Base-by-base conservation (phyloP, 2,888 invertebrate species). In the Eupeodes luniger region DNA sequence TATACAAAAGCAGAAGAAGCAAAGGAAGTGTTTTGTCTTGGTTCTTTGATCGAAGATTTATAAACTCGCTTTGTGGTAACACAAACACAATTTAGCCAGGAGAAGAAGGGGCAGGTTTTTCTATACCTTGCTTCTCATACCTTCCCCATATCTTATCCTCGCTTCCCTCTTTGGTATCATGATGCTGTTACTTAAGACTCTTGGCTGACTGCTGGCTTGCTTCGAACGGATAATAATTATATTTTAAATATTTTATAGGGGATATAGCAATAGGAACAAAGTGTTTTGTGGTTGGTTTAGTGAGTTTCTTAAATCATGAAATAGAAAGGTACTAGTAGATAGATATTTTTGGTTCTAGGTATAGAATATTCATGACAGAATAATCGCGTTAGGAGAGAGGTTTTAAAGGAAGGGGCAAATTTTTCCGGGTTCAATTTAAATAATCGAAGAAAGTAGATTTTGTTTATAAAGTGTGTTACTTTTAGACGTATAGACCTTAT, bases 141-240 rank as follows among this genome's bases (percentile, higher is more conserved):
- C 62, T 12, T 62, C 61, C 11, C 36, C 62, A 78, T 75, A 78
- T 3, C 10, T 80, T 62, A 78, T 53, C 53, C 40, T 27, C 2
- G 14, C 27, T 5, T 40, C 9, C 4, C 40, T 40, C 40, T 40
- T 40, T 40, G 1, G 75, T 27, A 27, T 69, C 61, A 81, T 85
- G 88, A 88, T 88, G 88, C 85, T 80, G 78, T 81, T 81, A 78
- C 69, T 36, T 14, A n/a, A 36, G 6, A 27, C 5, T 19, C 19
- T 19, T 19, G 19, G 10, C 34, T 34, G 12, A 2, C 34, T 34
- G 34, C 12, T 5, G 9, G 34, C 1, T 14, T 61, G 11, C 9
- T 70, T 74, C 53, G 77, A 77, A 81, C 64, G 81, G 85, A 88
- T 88, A 79, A 88, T 85, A 85, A 88, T 88, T 88, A 88, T 84